phyloP scores from a whole-genome alignment of 2,888 invertebrate species.

The Lampropteryx suffumata region DNA sequence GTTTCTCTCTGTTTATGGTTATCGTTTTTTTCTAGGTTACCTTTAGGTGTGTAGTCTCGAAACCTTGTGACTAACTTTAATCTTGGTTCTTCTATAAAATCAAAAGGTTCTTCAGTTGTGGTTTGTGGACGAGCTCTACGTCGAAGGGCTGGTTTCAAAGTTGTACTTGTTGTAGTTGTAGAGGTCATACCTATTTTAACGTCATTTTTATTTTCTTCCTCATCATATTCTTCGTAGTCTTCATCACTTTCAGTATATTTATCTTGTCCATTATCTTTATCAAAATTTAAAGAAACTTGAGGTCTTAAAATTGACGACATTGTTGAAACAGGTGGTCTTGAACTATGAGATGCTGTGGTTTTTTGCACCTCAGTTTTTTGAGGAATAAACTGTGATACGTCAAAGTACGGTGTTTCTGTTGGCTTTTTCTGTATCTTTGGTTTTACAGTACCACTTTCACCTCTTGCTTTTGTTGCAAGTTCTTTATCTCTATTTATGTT shows the following conservation, averaged over 20 bases:
- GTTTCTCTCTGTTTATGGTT: constrained; percentile 23
- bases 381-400: constrained; percentile 49
- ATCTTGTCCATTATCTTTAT: constrained; percentile 14
- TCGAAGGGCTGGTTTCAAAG: constrained; percentile 48
- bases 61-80: constrained; percentile 64
- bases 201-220: constrained; percentile 39
- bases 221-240: constrained; percentile 53
- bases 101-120: constrained; percentile 43
- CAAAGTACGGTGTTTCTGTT: constrained; percentile 42
- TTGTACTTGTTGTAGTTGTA: constrained; percentile 51
- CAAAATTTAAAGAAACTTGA: neutral
- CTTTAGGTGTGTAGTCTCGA: constrained; percentile 44
- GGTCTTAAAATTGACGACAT: constrained; percentile 31
- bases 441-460: constrained; percentile 26
- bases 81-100: constrained; percentile 45
- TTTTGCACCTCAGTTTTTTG: constrained; percentile 45
- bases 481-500: constrained; percentile 36
- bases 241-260: constrained; percentile 45
- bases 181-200: constrained; percentile 31
- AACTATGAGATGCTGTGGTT: constrained; percentile 50
- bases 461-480: too few relatives aligned
- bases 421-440: constrained; percentile 30
- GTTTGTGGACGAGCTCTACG: constrained; percentile 43
- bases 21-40: constrained; percentile 19
- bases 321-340: constrained; percentile 45